Base-by-base conservation (phyloP, 2,113 vertebrate genomes). In the Talpa occidentalis region DNA sequence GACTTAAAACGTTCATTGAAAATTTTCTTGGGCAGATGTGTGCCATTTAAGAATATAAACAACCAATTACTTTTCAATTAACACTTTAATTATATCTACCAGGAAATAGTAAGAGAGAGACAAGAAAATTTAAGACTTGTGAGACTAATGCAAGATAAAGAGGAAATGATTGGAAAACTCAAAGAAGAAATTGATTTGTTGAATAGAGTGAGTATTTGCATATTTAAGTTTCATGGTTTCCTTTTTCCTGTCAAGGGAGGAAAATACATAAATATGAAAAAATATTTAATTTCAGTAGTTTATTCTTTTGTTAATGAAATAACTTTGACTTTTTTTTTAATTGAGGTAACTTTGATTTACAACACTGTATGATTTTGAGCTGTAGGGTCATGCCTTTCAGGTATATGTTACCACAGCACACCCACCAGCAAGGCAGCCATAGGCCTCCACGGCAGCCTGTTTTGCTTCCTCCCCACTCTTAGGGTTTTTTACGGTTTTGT, bases 141-240 rank as follows among this genome's bases (percentile, higher is more conserved):
- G 96, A 99, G 98, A 95, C 96, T 98, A 93, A 97, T 99, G 6
- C 98, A 99, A 97, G 99, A 99, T 95, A 99, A 99, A 98, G 99
- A 99, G 19, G 99, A 99, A 86, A 97, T 99, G 97, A 99, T 99
- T 56, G 98, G 97, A 88, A 99, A 99, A 97, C 98, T 99, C 97
- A 99, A 98, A 97, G 99, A 99, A 97, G 99, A 99, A 98, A 99
- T 99, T 62, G 99, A 99, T 98, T 98, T 99, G 97, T 98, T 99
- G 97, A 99, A 99, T 98, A 98, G 99, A 98, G 99, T 99, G 98
- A 99, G 99, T 97, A 88, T 78, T 87, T 47, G 49, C 35, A 60
- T 40, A 22, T 90, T 93, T 92, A 10, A 56, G 1, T 81, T 78
- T 56, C 19, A 24, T 60, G 24, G 15, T 69, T 85, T 87, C 17